Conservation (phyloP, 2,113 vertebrate genomes). For the Campylorhamphus procurvoides region DNA sequence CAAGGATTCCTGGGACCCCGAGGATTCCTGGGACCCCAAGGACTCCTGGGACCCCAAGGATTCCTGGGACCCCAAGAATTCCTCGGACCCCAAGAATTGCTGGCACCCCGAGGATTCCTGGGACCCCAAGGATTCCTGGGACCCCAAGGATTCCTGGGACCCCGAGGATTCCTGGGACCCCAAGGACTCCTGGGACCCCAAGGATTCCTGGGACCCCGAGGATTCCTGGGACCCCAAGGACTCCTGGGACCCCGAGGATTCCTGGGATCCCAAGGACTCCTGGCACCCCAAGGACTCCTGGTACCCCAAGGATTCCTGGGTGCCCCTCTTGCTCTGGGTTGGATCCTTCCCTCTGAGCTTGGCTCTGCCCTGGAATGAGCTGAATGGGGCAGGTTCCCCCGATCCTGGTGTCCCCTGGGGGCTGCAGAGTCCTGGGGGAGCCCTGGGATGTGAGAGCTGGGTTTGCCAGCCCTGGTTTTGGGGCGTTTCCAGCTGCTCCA, state of each 20-base stretch:
- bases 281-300: too few species aligned
- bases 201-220: not conserved
- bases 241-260: too few species aligned
- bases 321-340: accelerated
- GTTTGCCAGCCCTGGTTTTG: accelerated
- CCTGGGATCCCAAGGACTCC: too few species aligned
- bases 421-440: not conserved
- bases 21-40: not conserved
- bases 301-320: not conserved
- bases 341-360: not conserved
- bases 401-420: not conserved
- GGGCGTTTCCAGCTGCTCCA: not conserved
- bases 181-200: not conserved
- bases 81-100: too few species aligned
- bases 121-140: not conserved
- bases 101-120: too few species aligned
- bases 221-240: too few species aligned
- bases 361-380: not conserved
- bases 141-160: too few species aligned
- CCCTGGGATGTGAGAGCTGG: not conserved
- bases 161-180: too few species aligned
- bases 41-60: too few species aligned
- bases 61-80: too few species aligned
- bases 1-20: too few species aligned
- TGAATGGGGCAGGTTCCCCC: not conserved